Evolutionary conservation across 2,113 vertebrate species (phyloP), one percentile per base, ranked within the genome.

Genomic region (Heliornis fulica): DNA sequence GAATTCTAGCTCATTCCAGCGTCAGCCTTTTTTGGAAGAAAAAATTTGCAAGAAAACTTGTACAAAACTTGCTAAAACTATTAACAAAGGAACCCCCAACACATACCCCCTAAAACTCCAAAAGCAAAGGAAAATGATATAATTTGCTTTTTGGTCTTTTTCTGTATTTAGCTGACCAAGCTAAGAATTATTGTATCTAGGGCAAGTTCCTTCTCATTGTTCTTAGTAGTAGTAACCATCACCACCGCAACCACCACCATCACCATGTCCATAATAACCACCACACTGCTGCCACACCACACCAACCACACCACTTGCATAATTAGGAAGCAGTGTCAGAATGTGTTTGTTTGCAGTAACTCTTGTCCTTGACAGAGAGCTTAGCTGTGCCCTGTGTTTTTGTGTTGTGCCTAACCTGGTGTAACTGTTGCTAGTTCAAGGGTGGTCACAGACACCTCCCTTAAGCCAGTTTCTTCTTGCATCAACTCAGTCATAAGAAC

Each of bases 401-500:
- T 64, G 5, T 41, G 17, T 41, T 59, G 13, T 13, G 14, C 29
- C 38, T 60, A 3, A 26, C 36, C 16, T 32, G 28, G 5, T 59
- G 31, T 63, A 12, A 45, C 41, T 69, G 28, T 23, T 54, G 36
- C 50, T 29, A 10, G 20, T 59, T 71, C 22, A 54, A 7, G 32
- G 13, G 19, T 61, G 25, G 4, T 57, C 11, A 2, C 28, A 20
- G 21, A 29, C 36, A 82, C 41, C 20, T 84, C 56, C 45, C 4
- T 17, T n/a, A 11, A 3, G 6, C 7, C 0, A 0, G 10, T 61
- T 87, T 56, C 54, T 63, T 59, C 32, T 57, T 71, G 29, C 20
- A 15, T 60, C 22, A 59, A 3, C 54, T 59, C 22, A 4, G 15
- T 75, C 4, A 0, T 50, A 29, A 85, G 46, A n/a, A 13, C 15